A percentile compares a stretch with the other conserved stretches of the same genome.
These are phyloP conservation scores for Lonchura striata DNA, from an alignment of 2,113 vertebrate species.

Conservation along the genomic window DNA sequence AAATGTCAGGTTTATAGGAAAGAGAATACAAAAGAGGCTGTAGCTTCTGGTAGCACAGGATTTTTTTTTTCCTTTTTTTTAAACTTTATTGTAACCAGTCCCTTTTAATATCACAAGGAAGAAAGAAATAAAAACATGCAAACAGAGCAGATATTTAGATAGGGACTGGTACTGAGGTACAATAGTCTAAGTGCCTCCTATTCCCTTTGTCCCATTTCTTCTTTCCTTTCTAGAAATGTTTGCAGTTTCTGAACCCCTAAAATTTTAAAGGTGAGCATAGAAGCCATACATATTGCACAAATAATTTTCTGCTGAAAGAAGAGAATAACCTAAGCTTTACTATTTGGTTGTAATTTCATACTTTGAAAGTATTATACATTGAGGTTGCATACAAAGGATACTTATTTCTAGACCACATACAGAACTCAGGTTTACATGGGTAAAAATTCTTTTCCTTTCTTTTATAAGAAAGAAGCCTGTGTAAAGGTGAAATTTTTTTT, in stretches of 20 bases:
- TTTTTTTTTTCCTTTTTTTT: too few relatives aligned
- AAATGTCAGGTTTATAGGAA: not conserved
- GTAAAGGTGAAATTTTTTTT: not conserved
- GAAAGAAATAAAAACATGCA: not conserved
- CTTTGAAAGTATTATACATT: not conserved
- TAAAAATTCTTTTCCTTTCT: not conserved
- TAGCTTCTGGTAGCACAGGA: not conserved
- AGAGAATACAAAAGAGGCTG: not conserved
- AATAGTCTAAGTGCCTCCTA: not conserved
- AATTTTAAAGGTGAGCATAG: not conserved
- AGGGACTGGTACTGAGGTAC: not conserved
- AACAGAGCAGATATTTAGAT: not conserved
- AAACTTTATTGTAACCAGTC: rapidly evolving
- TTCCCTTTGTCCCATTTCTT: not conserved
- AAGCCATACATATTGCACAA: not conserved
- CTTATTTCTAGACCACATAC: not conserved
- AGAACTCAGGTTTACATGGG: not conserved
- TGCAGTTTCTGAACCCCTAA: not conserved
- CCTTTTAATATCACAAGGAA: not conserved
- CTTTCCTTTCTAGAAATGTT: not conserved
- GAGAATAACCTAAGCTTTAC: not conserved
- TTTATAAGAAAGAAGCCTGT: not conserved
- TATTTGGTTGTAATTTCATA: not conserved
- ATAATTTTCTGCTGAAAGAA: not conserved
- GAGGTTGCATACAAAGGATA: not conserved